phyloP scores from a whole-genome alignment of 2,888 invertebrate genomes.

The Caenorhabditis afra region DNA sequence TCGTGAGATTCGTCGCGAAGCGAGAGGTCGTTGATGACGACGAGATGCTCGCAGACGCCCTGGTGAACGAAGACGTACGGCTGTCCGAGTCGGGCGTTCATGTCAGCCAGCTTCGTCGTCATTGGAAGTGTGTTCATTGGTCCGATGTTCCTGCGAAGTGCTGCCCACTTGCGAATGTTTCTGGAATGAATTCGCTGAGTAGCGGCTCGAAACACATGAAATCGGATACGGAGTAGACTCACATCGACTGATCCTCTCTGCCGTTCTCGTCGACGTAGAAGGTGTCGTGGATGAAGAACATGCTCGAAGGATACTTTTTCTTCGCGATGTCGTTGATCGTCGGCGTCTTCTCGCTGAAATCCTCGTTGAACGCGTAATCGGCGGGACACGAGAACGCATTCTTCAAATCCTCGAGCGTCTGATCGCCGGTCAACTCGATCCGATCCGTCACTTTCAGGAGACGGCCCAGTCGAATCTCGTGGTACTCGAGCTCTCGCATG shows the following conservation, averaged over 20 bases:
- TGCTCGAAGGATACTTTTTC: conserved; percentile 86
- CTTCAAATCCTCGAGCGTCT: conserved; percentile 86
- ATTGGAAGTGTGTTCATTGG: conserved; percentile 81
- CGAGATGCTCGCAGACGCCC: conserved; percentile 92
- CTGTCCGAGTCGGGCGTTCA: conserved; percentile 85
- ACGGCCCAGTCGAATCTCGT: conserved; percentile 71
- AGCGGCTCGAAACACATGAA: conserved; percentile 78
- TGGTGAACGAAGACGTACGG: conserved; percentile 92
- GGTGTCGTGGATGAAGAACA: conserved; percentile 88
- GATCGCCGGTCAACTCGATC: conserved; percentile 85
- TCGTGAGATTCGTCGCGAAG: conserved; percentile 23
- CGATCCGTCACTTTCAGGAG: conserved; percentile 82
- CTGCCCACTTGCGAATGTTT: conserved; percentile 84
- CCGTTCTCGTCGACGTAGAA: conserved; percentile 87
- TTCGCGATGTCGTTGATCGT: conserved; percentile 48
- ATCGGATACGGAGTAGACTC: conserved; percentile 84
- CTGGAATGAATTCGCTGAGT: conserved; percentile 60
- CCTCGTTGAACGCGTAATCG: conserved; percentile 83
- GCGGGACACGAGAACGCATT: conserved; percentile 88
- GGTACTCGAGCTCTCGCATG: conserved; percentile 59
- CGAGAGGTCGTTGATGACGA: conserved; percentile 88
- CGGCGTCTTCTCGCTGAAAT: conserved; percentile 71
- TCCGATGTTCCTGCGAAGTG: conserved; percentile 81
- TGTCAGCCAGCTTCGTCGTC: conserved; percentile 81
- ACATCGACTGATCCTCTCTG: conserved; percentile 14